Percentiles rank a stretch among this genome's conserved stretches.
Evolutionary conservation across 2,797 vertebrate genomes (phyloP).

Genomic region (Lindbergichthys nudifrons): DNA sequence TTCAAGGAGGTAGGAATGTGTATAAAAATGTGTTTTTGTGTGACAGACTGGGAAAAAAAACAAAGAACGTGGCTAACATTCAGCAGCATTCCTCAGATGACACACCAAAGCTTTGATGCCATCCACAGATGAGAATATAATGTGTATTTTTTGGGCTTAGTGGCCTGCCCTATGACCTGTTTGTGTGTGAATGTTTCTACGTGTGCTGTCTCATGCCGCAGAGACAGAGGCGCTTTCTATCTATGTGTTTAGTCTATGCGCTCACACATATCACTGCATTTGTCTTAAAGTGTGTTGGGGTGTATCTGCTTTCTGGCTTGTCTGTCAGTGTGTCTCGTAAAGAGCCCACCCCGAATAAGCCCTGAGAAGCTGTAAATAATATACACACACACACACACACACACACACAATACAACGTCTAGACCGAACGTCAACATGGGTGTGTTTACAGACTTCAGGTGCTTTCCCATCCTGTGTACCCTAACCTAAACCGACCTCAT

Average conservation of each 20-base stretch:
- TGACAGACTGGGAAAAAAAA: constrained; percentile 11
- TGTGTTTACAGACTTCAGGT: constrained; percentile 71
- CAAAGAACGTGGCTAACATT: constrained; percentile 33
- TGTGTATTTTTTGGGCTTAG: constrained; percentile 56
- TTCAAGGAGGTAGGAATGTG: constrained; percentile 89
- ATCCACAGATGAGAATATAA: constrained; percentile 69
- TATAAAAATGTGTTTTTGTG: constrained; percentile 26
- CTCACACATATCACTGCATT: constrained; percentile 41
- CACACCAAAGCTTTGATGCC: constrained; percentile 62
- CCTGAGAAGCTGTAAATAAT: constrained; percentile 52
- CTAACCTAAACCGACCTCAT: constrained; percentile 56
- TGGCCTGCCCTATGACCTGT: constrained; percentile 55
- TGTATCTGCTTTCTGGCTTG: constrained; percentile 43
- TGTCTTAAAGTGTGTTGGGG: constrained; percentile 31
- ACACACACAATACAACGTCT: constrained; percentile 11
- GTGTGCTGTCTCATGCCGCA: constrained; percentile 49
- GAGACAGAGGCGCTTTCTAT: constrained; percentile 46
- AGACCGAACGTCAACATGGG: constrained; percentile 45
- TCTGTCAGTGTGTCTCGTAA: constrained; percentile 50
- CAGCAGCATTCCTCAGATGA: constrained; percentile 66
- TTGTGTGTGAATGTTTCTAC: constrained; percentile 52
- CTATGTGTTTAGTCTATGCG: constrained; percentile 68
- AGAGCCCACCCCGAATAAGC: constrained; percentile 48
- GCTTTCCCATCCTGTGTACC: constrained; percentile 62
- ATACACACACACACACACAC: constrained; percentile 21